These are phyloP conservation scores for Bradypus variegatus DNA, from an alignment of 2,797 vertebrate genomes.

Conservation along the genomic window DNA sequence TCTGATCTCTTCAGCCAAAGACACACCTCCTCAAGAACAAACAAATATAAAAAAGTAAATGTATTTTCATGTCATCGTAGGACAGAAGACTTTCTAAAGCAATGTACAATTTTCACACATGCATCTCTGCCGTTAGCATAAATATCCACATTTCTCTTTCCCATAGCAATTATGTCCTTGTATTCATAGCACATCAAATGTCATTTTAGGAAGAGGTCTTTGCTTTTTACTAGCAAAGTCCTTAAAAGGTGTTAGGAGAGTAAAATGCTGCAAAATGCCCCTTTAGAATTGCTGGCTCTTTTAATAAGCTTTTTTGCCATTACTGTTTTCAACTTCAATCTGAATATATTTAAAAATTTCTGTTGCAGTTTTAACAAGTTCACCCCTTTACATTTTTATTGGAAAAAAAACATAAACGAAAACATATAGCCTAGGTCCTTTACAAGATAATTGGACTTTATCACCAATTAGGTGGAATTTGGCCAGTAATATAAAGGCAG, in stretches of 20 bases:
- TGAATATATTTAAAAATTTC: background rate
- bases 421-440: background rate
- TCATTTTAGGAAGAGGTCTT: background rate
- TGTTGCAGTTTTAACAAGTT: background rate
- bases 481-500: background rate
- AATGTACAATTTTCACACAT: background rate
- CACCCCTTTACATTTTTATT: background rate
- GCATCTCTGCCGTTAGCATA: background rate
- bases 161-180: background rate
- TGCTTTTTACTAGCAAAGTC: background rate
- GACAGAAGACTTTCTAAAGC: background rate
- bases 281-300: background rate
- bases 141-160: background rate
- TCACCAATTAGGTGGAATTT: background rate
- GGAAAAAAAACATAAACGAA: background rate
- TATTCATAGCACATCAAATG: background rate
- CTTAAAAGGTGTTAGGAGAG: background rate
- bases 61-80: background rate
- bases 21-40: background rate
- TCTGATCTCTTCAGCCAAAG: background rate
- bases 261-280: background rate
- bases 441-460: background rate
- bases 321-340: background rate
- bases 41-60: background rate
- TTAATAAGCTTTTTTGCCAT: background rate